Evolutionary conservation across 2,113 vertebrate genomes (phyloP).

Genomic region (Zingel zingel): DNA sequence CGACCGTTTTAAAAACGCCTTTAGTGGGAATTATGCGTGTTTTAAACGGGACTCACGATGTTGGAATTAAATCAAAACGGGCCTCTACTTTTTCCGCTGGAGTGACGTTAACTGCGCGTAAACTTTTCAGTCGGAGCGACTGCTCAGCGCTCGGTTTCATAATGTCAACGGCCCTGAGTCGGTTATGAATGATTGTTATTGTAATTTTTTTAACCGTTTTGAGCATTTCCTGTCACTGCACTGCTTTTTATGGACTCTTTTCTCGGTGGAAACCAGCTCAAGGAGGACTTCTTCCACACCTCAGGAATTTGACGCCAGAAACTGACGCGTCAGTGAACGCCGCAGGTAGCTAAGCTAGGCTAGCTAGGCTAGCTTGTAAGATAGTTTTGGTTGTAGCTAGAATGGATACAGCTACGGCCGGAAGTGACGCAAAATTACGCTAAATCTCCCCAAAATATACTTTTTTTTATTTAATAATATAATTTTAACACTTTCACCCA

Average conservation of each 20-base stretch:
- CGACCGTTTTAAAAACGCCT: neutral
- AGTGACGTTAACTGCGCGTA: conserved; percentile 23
- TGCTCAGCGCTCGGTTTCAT: conserved; percentile 5
- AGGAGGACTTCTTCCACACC: conserved; percentile 35
- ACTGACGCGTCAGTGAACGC: conserved; percentile 63
- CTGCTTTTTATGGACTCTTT: neutral
- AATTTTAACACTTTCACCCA: too few relatives aligned
- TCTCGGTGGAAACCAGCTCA: neutral
- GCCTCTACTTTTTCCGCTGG: conserved; percentile 46
- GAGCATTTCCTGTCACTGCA: neutral
- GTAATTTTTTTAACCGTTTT: neutral
- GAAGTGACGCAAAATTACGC: too few relatives aligned
- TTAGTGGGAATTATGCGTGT: conserved; percentile 17
- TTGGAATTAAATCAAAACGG: neutral
- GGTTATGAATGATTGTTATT: neutral
- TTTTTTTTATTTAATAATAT: too few relatives aligned
- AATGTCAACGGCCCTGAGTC: neutral
- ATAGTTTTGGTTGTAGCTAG: neutral
- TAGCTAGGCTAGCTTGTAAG: conserved; percentile 30
- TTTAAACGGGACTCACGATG: conserved; percentile 24
- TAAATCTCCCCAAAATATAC: too few relatives aligned
- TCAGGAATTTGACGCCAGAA: conserved; percentile 58
- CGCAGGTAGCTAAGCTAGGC: conserved; percentile 53
- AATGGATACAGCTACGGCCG: too few relatives aligned
- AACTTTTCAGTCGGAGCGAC: conserved; percentile 53